A percentile compares a stretch with the other conserved stretches of the same genome.
Conservation (phyloP, 2,797 vertebrate genomes). For the Lepilemur septentrionalis region DNA sequence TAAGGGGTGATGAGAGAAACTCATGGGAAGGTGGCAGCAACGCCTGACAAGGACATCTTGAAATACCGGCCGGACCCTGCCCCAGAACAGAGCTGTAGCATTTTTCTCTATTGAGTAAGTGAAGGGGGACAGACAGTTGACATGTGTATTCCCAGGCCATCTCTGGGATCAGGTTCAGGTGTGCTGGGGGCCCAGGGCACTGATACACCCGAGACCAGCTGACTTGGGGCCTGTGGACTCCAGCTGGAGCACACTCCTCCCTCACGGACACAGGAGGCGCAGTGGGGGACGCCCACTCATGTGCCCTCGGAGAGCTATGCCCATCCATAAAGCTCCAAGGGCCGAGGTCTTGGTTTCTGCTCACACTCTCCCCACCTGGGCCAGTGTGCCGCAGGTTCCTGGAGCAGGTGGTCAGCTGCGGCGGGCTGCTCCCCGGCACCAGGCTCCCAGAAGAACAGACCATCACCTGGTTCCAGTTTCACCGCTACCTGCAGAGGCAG, state of each 20-base stretch:
- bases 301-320: rapidly evolving
- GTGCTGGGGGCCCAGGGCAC: background rate
- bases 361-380: background rate
- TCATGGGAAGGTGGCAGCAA: background rate
- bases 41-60: background rate
- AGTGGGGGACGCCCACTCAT: background rate
- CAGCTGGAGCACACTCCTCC: background rate
- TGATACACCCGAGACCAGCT: rapidly evolving
- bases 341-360: rapidly evolving
- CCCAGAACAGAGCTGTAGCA: background rate
- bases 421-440: constrained; percentile 78
- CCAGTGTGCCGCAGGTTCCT: constrained; percentile 90
- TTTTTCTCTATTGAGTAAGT: background rate
- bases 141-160: background rate
- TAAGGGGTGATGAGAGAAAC: background rate
- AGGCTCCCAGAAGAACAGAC: constrained; percentile 66
- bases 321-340: rapidly evolving
- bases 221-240: no score
- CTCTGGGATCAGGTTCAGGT: background rate
- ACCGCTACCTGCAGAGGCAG: constrained; percentile 89
- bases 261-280: background rate
- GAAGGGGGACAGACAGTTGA: background rate
- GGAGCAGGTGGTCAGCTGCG: constrained; percentile 89
- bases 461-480: constrained; percentile 93
- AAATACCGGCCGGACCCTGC: background rate